These are phyloP conservation scores for Tachycineta bicolor DNA, from an alignment of 2,113 vertebrate species.

Conservation along the genomic window DNA sequence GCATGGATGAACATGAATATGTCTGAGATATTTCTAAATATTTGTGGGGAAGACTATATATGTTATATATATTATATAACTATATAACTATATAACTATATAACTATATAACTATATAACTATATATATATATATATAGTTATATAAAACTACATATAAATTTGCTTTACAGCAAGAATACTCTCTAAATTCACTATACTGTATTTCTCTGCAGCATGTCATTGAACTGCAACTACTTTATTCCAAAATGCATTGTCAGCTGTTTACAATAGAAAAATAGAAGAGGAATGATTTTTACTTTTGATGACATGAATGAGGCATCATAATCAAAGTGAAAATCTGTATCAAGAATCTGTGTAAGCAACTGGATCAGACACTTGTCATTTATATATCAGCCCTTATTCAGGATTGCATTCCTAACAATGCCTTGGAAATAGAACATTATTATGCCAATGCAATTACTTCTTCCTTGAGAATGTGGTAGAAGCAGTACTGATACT, in stretches of 20 bases:
- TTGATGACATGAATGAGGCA: slow-evolving; percentile 30
- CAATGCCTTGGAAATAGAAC: slow-evolving; percentile 22
- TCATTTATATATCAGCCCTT: slow-evolving; percentile 46
- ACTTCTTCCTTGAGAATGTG: slow-evolving; percentile 21
- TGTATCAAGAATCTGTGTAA: slow-evolving; percentile 23
- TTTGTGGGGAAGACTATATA: neutral
- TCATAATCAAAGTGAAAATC: slow-evolving; percentile 40
- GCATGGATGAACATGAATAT: neutral
- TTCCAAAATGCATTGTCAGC: slow-evolving; percentile 30
- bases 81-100: neutral
- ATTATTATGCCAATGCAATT: slow-evolving; percentile 45
- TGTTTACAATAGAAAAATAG: neutral
- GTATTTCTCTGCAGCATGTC: neutral
- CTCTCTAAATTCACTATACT: neutral
- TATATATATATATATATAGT: neutral
- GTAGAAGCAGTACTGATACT: slow-evolving; percentile 36
- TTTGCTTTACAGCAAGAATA: neutral
- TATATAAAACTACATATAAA: neutral
- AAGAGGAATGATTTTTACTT: slow-evolving; percentile 7
- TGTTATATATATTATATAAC: too few relatives aligned
- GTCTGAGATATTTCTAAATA: neutral
- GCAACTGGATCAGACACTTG: neutral
- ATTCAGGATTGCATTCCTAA: slow-evolving; percentile 44
- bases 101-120: neutral
- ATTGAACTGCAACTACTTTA: slow-evolving; percentile 42